Conservation (phyloP, 1,140 invertebrate genomes). For the Cecropterus lyciades region DNA sequence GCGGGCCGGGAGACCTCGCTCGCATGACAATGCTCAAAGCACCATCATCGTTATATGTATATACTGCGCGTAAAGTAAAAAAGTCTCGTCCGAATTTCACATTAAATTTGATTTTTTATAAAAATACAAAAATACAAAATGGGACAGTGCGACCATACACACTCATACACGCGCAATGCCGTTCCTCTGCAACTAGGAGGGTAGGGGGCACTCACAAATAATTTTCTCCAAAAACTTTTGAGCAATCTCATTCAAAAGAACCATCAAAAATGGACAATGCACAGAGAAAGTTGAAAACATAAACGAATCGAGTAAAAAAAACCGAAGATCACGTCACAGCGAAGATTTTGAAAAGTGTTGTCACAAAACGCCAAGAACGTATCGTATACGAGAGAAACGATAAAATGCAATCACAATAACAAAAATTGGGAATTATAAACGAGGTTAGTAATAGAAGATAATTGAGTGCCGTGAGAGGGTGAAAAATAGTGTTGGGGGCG, state of each 20-base stretch:
- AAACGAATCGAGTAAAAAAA: conserved; percentile 25
- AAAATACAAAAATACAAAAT: conserved; percentile 84
- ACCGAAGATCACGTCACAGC: conserved; percentile 32
- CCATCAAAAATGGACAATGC: conserved; percentile 54
- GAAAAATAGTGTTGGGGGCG: conserved; percentile 47
- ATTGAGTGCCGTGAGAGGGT: conserved; percentile 45
- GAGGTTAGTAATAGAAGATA: conserved; percentile 20
- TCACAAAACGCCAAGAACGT: conserved; percentile 52
- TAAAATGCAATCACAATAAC: conserved; percentile 44
- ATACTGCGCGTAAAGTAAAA: conserved; percentile 75
- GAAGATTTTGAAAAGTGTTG: conserved; percentile 51
- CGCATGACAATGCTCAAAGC: background rate
- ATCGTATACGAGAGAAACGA: conserved; percentile 10
- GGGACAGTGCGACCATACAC: conserved; percentile 76
- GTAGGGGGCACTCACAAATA: conserved; percentile 58
- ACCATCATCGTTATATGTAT: conserved; percentile 1
- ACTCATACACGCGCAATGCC: conserved; percentile 60
- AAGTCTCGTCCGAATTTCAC: conserved; percentile 77
- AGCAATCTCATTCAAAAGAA: conserved; percentile 70
- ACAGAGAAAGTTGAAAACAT: conserved; percentile 29
- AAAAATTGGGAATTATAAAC: conserved; percentile 32
- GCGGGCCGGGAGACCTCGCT: background rate
- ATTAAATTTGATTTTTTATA: conserved; percentile 75
- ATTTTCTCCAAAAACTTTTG: conserved; percentile 67
- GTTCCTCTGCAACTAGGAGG: conserved; percentile 53